Evolutionary conservation across 2,888 invertebrate genomes (phyloP).

Genomic region (Cryptops parisi): DNA sequence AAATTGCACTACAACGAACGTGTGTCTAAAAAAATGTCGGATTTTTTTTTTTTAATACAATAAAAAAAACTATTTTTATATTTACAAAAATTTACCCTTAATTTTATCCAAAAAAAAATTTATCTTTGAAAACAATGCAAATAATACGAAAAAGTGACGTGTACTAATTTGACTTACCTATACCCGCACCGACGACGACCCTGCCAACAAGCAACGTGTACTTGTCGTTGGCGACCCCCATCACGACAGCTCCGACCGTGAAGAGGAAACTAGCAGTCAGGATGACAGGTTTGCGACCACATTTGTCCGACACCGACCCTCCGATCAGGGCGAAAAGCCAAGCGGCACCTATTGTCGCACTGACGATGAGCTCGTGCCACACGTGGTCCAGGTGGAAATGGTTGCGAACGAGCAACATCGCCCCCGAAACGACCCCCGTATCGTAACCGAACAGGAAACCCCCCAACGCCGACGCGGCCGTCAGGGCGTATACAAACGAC

Average conservation of each 20-base stretch:
- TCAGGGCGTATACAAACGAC: slow-evolving; percentile 28
- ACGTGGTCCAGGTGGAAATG: slow-evolving; percentile 32
- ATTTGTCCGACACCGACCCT: slow-evolving; percentile 35
- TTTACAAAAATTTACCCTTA: too few relatives aligned
- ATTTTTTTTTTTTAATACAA: too few relatives aligned
- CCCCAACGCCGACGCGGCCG: slow-evolving; percentile 35
- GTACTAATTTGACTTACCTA: too few relatives aligned
- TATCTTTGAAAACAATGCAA: too few relatives aligned
- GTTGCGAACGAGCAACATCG: slow-evolving; percentile 33
- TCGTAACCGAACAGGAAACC: slow-evolving; percentile 45
- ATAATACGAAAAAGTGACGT: too few relatives aligned
- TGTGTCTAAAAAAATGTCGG: too few relatives aligned
- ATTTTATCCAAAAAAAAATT: too few relatives aligned
- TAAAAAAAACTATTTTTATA: too few relatives aligned
- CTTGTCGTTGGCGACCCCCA: slow-evolving; percentile 31
- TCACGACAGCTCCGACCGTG: slow-evolving; percentile 35
- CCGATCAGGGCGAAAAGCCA: slow-evolving; percentile 34
- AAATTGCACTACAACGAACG: too few relatives aligned
- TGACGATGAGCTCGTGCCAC: slow-evolving; percentile 38
- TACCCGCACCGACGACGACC: slow-evolving; percentile 35
- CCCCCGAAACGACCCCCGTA: slow-evolving; percentile 42
- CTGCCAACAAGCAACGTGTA: slow-evolving; percentile 33
- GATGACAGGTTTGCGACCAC: slow-evolving; percentile 39
- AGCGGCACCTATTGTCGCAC: slow-evolving; percentile 35
- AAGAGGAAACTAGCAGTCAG: slow-evolving; percentile 37